These are phyloP conservation scores for Siniperca chuatsi DNA, from an alignment of 2,113 vertebrate genomes.

Conservation along the genomic window DNA sequence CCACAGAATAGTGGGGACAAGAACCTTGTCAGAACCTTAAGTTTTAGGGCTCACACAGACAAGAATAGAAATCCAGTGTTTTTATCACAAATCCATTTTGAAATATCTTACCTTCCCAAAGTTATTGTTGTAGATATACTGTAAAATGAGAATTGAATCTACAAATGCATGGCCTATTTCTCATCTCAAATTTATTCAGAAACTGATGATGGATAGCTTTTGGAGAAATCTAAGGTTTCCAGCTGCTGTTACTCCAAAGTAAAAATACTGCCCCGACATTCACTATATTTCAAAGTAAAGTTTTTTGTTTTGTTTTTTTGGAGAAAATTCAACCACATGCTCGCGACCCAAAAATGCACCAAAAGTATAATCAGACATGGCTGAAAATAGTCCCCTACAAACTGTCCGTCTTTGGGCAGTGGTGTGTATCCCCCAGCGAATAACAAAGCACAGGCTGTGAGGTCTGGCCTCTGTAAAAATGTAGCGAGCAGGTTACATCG, in stretches of 20 bases:
- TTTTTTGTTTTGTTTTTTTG: too few relatives aligned
- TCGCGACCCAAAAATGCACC: too few relatives aligned
- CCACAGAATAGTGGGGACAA: background rate
- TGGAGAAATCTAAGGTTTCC: background rate
- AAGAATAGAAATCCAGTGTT: background rate
- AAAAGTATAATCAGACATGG: too few relatives aligned
- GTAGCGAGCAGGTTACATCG: too few relatives aligned
- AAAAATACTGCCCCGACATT: too few relatives aligned
- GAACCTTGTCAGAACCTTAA: background rate
- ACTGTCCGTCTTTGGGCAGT: too few relatives aligned
- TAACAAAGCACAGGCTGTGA: too few relatives aligned
- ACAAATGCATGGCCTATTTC: background rate
- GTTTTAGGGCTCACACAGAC: background rate
- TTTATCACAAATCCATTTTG: slow-evolving; percentile 5
- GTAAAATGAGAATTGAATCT: background rate
- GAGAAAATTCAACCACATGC: too few relatives aligned
- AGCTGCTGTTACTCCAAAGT: background rate
- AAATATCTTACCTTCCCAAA: background rate
- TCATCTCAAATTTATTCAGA: background rate
- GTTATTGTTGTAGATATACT: background rate
- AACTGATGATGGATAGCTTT: background rate
- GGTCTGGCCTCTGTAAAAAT: too few relatives aligned
- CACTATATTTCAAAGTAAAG: too few relatives aligned
- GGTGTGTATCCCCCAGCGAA: too few relatives aligned
- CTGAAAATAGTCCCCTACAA: too few relatives aligned